Evolutionary conservation across 2,888 invertebrate species (phyloP).

Genomic region (Scaptomyza caliginosa): DNA sequence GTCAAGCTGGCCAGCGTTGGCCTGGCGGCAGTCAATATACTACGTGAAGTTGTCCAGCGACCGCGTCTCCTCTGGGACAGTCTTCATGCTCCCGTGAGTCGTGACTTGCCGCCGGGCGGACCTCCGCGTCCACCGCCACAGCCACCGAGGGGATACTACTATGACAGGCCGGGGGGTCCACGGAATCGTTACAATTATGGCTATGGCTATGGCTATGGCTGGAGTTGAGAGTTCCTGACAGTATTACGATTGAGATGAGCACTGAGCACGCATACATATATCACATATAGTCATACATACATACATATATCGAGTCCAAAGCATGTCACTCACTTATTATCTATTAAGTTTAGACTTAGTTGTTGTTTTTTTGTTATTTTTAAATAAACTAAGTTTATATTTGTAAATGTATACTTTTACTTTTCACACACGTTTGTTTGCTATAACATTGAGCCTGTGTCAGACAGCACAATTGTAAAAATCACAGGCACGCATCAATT

Average conservation of each 20-base stretch:
- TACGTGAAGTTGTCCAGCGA: constrained; percentile 80
- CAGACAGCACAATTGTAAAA: neutral
- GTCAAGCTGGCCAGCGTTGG: constrained; percentile 83
- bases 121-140: constrained; percentile 9
- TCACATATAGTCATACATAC: constrained; percentile 12
- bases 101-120: constrained; percentile 56
- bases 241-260: constrained; percentile 7
- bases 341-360: constrained; percentile 8
- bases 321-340: constrained; percentile 1
- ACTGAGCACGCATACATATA: neutral
- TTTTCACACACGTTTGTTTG: no score
- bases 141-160: constrained; percentile 45
- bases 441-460: neutral
- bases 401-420: neutral
- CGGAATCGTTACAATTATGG: constrained; percentile 5
- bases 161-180: constrained; percentile 45
- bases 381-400: constrained; percentile 42
- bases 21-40: constrained; percentile 80
- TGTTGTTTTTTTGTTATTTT: neutral
- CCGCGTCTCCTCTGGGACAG: constrained; percentile 73
- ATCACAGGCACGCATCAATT: neutral
- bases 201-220: constrained; percentile 20
- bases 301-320: constrained; percentile 13
- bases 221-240: constrained; percentile 37
- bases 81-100: constrained; percentile 65